These are phyloP conservation scores for Cardiocondyla obscurior DNA, from an alignment of 1,140 invertebrate species.

Conservation along the genomic window DNA sequence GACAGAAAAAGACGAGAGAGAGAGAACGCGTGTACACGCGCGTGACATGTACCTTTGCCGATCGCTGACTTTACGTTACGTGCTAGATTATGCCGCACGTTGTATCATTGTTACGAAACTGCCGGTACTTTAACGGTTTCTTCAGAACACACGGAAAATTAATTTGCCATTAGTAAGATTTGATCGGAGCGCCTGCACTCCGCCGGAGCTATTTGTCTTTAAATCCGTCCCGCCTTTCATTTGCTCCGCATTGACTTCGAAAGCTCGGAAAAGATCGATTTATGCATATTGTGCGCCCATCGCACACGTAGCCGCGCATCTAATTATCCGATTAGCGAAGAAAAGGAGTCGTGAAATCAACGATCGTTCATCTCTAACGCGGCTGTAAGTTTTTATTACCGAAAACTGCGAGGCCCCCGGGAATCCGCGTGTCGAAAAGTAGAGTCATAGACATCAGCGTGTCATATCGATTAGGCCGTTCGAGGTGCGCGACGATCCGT, in stretches of 20 bases:
- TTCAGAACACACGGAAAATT: neutral
- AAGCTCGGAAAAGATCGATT: neutral
- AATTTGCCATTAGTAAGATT: neutral
- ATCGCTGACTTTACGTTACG: constrained; percentile 26
- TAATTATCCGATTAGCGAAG: neutral
- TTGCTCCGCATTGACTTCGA: neutral
- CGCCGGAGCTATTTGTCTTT: neutral
- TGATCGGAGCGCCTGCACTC: neutral
- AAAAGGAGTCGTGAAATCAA: neutral
- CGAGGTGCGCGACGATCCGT: constrained; percentile 43
- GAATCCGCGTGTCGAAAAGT: neutral
- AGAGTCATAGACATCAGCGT: constrained; percentile 6
- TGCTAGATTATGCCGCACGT: constrained; percentile 10
- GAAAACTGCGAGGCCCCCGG: neutral
- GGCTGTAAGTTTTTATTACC: neutral
- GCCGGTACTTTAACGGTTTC: constrained; percentile 17
- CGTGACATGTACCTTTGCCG: constrained; percentile 40
- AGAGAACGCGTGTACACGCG: constrained; percentile 19
- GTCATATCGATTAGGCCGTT: constrained; percentile 44
- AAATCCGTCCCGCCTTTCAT: neutral
- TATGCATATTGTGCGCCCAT: neutral
- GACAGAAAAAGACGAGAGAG: neutral
- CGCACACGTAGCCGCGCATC: neutral
- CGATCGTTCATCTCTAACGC: neutral
- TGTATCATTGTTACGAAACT: constrained; percentile 24